Evolutionary conservation across 2,888 invertebrate genomes (phyloP), one percentile per base, ranked within the genome.

Genomic region (Fragum sueziense): DNA sequence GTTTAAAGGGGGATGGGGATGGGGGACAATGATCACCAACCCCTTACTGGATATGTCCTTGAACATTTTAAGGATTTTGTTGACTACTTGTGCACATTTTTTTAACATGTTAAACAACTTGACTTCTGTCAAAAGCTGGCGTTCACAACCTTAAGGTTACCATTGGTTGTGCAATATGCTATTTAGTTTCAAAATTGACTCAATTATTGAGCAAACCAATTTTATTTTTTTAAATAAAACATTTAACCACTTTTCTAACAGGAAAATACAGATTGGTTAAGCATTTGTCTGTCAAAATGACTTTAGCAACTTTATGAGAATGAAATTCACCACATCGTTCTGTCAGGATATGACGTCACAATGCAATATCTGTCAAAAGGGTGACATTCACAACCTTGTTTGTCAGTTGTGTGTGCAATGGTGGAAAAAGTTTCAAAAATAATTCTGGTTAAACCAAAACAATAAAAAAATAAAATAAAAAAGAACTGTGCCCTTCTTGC

Each of bases 341-440:
- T 47, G 73, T 73, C 73, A 65, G 22, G 37, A 73, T 22, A 73
- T 73, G 73, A 73, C 52, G 65, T 65, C 73, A 65, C 70, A 73
- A 72, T 62, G 61, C 11, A 65, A 65, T 65, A 73, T 65, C 65
- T 62, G 73, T 73, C 73, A 65, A 73, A 65, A 54, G 54, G 37
- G 37, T 37, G 37, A 37, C 37, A 37, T 37, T 37, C 37, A 14
- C 37, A 37, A 37, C 37, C 37, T 37, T 37, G 37, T 37, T 37
- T 37, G 37, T 37, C 37, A 37, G 37, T 37, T 37, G 37, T 37
- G 37, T 54, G 25, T 7, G 22, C 59, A 59, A 59, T 59, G 59
- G 59, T 25, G 59, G 25, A 59, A 27, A 27, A 59, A 59, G 22
- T 59, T 59, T 59, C 22, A 59, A 59, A 59, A 59, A 37, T 9